Evolutionary conservation across 2,113 vertebrate genomes (phyloP).

Genomic region (Tautogolabrus adspersus): DNA sequence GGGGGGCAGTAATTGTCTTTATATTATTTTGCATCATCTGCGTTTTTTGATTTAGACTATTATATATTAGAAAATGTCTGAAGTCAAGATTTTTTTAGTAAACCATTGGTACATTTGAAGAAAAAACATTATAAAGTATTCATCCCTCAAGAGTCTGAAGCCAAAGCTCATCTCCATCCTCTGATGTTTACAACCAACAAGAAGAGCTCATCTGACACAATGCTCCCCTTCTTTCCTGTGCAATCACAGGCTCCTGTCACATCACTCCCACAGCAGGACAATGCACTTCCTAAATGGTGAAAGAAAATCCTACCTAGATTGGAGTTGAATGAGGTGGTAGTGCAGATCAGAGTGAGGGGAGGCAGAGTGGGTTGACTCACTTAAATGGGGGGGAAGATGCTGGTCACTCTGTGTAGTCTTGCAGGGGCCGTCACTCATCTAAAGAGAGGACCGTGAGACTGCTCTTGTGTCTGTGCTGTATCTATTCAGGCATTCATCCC

Average conservation of each 20-base stretch:
- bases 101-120: too few species aligned
- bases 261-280: slow-evolving; percentile 76
- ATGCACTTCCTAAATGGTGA: slow-evolving; percentile 78
- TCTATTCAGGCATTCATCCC: slow-evolving; percentile 66
- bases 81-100: not conserved
- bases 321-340: slow-evolving; percentile 72
- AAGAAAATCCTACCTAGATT: slow-evolving; percentile 78
- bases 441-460: slow-evolving; percentile 54
- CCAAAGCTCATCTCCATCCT: slow-evolving; percentile 58
- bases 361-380: slow-evolving; percentile 47
- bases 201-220: slow-evolving; percentile 67
- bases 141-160: slow-evolving; percentile 44
- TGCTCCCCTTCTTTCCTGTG: slow-evolving; percentile 72
- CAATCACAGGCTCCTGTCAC: slow-evolving; percentile 72
- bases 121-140: not conserved
- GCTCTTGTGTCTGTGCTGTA: slow-evolving; percentile 55
- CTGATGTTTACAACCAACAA: slow-evolving; percentile 55
- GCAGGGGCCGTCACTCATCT: slow-evolving; percentile 73
- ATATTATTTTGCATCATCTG: not conserved
- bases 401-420: slow-evolving; percentile 70
- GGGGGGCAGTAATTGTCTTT: slow-evolving; percentile 48
- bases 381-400: slow-evolving; percentile 71
- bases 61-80: not conserved
- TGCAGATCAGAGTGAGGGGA: slow-evolving; percentile 15
- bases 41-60: too few species aligned